Evolutionary conservation across 2,888 invertebrate species (phyloP).

Genomic region (Epinotia brunnichana): DNA sequence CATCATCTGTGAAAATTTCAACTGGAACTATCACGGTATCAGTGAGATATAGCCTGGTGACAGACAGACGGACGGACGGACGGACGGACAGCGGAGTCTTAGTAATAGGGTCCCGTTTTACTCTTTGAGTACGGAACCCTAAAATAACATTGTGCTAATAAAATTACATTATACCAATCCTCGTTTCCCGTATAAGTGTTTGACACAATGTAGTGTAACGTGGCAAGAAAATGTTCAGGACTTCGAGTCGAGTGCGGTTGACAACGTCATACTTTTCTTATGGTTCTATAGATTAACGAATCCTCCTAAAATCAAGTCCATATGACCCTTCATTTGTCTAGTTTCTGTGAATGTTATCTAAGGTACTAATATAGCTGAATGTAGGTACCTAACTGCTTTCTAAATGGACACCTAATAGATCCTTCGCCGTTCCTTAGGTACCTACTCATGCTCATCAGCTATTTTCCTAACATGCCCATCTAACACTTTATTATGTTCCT

Average conservation of each 20-base stretch:
- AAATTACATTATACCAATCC: no score
- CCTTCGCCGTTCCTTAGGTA: slow-evolving; percentile 9
- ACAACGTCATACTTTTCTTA: background rate
- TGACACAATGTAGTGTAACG: background rate
- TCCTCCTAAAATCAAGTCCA: no score
- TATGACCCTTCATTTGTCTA: background rate
- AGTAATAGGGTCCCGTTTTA: no score
- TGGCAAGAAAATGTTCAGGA: background rate
- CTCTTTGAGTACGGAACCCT: no score
- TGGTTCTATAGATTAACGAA: no score
- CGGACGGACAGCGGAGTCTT: no score
- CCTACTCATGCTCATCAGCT: background rate
- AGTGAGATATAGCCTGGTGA: no score
- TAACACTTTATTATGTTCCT: slow-evolving; percentile 12
- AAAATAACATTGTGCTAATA: no score
- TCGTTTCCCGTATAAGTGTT: background rate
- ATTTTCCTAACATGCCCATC: slow-evolving; percentile 5
- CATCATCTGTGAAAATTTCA: no score
- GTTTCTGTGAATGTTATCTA: background rate
- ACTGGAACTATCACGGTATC: no score
- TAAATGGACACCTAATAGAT: background rate
- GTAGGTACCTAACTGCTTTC: background rate
- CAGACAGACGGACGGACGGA: no score
- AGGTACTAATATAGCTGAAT: background rate
- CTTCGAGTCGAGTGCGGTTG: background rate